Base-by-base conservation (phyloP, 2,888 invertebrate species). In the Conistra vaccinii region DNA sequence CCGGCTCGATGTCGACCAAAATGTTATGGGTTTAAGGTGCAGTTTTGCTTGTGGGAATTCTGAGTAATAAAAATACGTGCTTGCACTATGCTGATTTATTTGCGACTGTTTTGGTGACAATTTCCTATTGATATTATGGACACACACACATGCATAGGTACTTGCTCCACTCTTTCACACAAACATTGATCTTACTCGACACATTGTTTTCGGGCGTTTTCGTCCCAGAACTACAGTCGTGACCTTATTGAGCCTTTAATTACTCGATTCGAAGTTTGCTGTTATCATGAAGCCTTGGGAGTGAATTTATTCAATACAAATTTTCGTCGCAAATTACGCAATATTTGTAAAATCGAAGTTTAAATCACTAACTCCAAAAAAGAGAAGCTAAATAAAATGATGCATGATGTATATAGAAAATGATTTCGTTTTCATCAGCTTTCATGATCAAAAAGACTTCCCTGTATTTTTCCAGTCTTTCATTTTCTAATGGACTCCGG, bases 241-340 rank as follows among this genome's bases (percentile, higher is more conserved):
- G 76, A 53, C 60, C 26, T 73, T 60, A 78, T 81, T 74, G 29
- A 23, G 45, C 29, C 14, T 53, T 63, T 55, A n/a, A 32, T 79
- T 53, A 45, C 20, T 55, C n/a, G n/a, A 35, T 72, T 57, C 17
- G 6, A 72, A 57, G 42, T 55, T 72, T 53, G 0, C 20, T 53
- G 73, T 29, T 71, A 51, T 71, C 51, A 29, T 51, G 35, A 71
- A 71, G 53, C 53, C 5, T 42, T 42, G 20, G 5, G 14, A 73
- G 14, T 71, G 26, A 32, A 42, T 73, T 42, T 6, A 32, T 20
- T 32, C 1, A 66, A 35, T 58, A 32, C 12, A 71, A 51, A 5
- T 5, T 39, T 57, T n/a, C 17, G 1, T 17, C 6, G 29, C 9
- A 39, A 73, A 48, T 45, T 20, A n/a, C 10, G 3, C 6, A 48